Base-by-base conservation (phyloP, 2,888 invertebrate genomes). In the Thymelicus sylvestris region DNA sequence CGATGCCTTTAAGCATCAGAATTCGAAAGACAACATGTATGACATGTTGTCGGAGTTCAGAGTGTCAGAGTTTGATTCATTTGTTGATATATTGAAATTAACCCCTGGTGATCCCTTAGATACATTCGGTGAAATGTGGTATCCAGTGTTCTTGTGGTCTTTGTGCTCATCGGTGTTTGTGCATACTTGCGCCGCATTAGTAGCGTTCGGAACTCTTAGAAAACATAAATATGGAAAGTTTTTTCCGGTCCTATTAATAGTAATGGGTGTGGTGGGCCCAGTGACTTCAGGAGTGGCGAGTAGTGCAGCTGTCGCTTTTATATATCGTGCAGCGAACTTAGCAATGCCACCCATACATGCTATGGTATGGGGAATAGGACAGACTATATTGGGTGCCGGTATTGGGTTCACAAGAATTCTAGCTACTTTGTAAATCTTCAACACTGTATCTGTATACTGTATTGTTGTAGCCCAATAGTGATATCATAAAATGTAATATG, bases 161-260 rank as follows among this genome's bases (percentile, higher is more conserved):
- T 94, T 99, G 83, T 97, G 98, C 88, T 98, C 98, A 13, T 99
- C 98, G 66, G 95, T 98, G 83, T 96, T 98, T 86, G 97, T 99
- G 77, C 98, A 99, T 90, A 96, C 96, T 67, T 96, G 98, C 86
- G 98, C 98, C 71, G 98, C 98, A 68, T 92, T 97, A 67, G 97
- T 99, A 78, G 97, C 98, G 63, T 98, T 99, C 86, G 97, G 97
- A 75, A 98, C 98, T 64, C 94, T 99, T 79, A 95, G 98, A 74
- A 98, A 98, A 94, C 99, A 99, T 90, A 98, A 97, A 91, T 97
- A 98, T 89, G 99, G 98, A 75, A 97, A 98, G 85, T 99, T 98
- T 92, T 98, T 98, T 86, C 98, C 98, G 47, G 95, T 98, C 76
- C 93, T 97, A 76, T 96, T 98, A 77, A 94, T 98, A 81, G 95